Base-by-base conservation (phyloP, 2,888 invertebrate species). In the Coelopa pilipes region DNA sequence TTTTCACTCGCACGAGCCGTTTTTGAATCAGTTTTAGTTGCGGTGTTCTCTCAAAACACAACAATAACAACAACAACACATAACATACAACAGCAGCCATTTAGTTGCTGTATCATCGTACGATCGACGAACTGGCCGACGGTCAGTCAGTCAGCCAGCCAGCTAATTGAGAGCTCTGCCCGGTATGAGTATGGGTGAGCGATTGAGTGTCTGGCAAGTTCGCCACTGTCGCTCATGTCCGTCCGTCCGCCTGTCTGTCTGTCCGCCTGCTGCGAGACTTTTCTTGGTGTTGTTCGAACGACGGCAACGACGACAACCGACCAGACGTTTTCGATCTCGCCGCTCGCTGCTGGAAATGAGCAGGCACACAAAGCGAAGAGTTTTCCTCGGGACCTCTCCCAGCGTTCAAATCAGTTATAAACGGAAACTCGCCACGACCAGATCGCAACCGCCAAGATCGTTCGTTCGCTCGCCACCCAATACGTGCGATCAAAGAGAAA, bases 371-470 rank as follows among this genome's bases (percentile, higher is more conserved):
- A 72, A 72, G 65, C 47, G 72, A 75, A 50, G 79, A 80, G 78
- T 82, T 83, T 83, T 84, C 81, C 81, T 84, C 80, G 77, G 81
- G 80, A 79, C 78, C 78, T 78, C 76, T 79, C 78, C 66, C 75
- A 72, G 76, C 74, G 78, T 78, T 76, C 70, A 77, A 82, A 80
- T 82, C 84, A 85, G 82, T 85, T 82, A 78, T 74, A 78, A 78
- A 78, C 78, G 71, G 73, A 75, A 70, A 79, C 80, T 77, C 81
- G 74, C 73, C 55, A 34, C 79, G 77, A 81, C 76, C 45, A 75
- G 79, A 80, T 77, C 81, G 74, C 73, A 59, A 34, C 79, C 77
- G 81, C 76, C 45, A 75, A 76, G 82, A 80, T 78, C 82, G 78
- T 69, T 55, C 12, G 24, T 53, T 13, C 24, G 62, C 15, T n/a